Evolutionary conservation across 2,113 vertebrate species (phyloP), one percentile per base, ranked within the genome.

Genomic region (Otocyon megalotis): DNA sequence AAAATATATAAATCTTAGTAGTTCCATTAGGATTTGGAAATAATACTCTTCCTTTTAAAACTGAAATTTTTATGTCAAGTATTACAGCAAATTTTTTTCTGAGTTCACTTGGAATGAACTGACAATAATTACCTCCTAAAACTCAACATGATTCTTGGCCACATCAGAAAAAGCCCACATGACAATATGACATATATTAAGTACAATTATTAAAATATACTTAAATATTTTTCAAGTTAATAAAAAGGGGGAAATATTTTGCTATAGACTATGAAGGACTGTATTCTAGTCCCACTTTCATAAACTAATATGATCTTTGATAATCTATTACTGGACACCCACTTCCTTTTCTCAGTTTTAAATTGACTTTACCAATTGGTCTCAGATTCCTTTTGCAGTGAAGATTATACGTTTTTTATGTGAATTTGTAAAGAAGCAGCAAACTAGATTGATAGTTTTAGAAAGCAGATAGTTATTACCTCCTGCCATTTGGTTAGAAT

Each of bases 371-470:
- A 62, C 22, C 22, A 86, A 81, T 1, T 82, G 26, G 13, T 63
- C 85, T 77, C 32, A 90, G 20, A 77, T 77, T 71, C 56, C 13
- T 94, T 69, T 71, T 72, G 15, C 53, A 79, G 60, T 56, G 32
- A 94, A 86, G 87, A 93, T 71, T 32, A 32, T 67, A 4, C 74
- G 8, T 35, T 50, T 89, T 88, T 93, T 92, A 72, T 53, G 32
- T 79, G 67, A 94, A 79, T 90, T 50, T 58, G 7, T 58, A 74
- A 93, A 74, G 35, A 79, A 83, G 76, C 17, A 79, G 76, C 58
- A 72, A 90, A 67, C 53, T 93, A 91, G 56, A 88, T 32, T 90
- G 24, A 77, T 63, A 88, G 32, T 14, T 90, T 90, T 83, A 63
- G 54, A 94, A 56, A n/a, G 53, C 8, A 63, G 30, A 65, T 32